Evolutionary conservation across 2,797 vertebrate species (phyloP), one percentile per base, ranked within the genome.

Genomic region (Monodelphis domestica): DNA sequence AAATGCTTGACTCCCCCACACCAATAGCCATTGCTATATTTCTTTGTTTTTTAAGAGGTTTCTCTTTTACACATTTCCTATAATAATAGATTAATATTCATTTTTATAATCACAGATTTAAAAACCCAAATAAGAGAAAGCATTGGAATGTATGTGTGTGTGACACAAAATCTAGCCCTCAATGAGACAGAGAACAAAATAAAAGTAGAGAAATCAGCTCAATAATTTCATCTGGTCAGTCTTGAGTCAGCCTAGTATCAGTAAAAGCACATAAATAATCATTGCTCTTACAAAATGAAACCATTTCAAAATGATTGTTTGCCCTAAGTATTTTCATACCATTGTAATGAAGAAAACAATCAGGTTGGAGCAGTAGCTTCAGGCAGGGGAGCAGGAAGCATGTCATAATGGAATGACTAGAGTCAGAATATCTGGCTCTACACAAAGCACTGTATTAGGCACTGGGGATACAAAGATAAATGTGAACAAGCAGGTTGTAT

Each of bases 401-500:
- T 59, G 7, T 3, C 12, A 59, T 59, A 59, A 59, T 59, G 29
- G 56, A 59, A 30, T 59, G 30, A 33, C 12, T 30, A 33, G 57
- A 57, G 4, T 59, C 57, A 33, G 57, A 59, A 63, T 3, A 59
- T 59, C 12, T 59, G 57, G 30, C 12, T 33, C 12, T 90, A 94
- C 53, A 89, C 17, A 30, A 89, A 17, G 84, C 38, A 90, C 4
- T 53, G 0, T 53, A 17, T 38, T 93, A 87, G 15, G 53, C 87
- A 53, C 38, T 21, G 94, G 53, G 90, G 78, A 95, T 45, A 91
- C 4, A 63, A 56, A 38, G 17, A 38, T 91, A 9, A 30, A 88
- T 38, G 88, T 93, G 38, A 94, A 52, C 88, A 57, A 92, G 90
- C 59, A 90, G 29, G 15, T 90, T 90, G 90, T 57, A 78, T 56